Conservation (phyloP, 37 sponge, comb jelly and placozoan genomes). For the Tethya wilhelma region DNA sequence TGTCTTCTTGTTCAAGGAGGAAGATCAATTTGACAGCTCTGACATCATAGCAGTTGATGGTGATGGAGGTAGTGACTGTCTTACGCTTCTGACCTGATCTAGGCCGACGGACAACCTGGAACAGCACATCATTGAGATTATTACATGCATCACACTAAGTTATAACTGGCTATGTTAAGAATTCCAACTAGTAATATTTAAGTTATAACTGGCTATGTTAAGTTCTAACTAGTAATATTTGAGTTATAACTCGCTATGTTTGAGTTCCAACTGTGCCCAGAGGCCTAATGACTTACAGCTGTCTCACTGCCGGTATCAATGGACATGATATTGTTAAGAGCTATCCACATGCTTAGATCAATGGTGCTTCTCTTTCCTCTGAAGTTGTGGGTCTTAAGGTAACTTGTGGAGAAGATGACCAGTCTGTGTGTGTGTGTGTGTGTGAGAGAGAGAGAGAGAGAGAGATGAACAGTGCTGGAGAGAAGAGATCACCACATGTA, state of each 20-base stretch:
- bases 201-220: too few relatives aligned
- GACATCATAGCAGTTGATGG: conserved; percentile 54
- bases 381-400: background rate
- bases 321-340: conserved; percentile 69
- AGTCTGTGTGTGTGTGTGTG: conserved; percentile 16
- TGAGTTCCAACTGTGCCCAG: too few relatives aligned
- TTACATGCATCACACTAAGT: too few relatives aligned
- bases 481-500: conserved; percentile 7
- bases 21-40: conserved; percentile 55
- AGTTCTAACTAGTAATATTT: too few relatives aligned
- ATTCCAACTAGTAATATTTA: too few relatives aligned
- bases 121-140: too few relatives aligned
- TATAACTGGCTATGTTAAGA: too few relatives aligned
- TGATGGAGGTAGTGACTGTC: conserved; percentile 17
- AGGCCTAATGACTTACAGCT: conserved; percentile 9
- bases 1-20: conserved; percentile 1
- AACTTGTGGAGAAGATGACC: conserved; percentile 27
- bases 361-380: background rate
- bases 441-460: background rate
- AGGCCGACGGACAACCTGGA: background rate
- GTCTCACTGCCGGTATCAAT: conserved; percentile 59
- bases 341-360: conserved; percentile 87
- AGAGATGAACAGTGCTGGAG: background rate
- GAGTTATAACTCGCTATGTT: too few relatives aligned
- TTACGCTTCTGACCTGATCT: conserved; percentile 10